Base-by-base conservation (phyloP, 1,140 invertebrate genomes). In the Chironomus striatipennis region DNA sequence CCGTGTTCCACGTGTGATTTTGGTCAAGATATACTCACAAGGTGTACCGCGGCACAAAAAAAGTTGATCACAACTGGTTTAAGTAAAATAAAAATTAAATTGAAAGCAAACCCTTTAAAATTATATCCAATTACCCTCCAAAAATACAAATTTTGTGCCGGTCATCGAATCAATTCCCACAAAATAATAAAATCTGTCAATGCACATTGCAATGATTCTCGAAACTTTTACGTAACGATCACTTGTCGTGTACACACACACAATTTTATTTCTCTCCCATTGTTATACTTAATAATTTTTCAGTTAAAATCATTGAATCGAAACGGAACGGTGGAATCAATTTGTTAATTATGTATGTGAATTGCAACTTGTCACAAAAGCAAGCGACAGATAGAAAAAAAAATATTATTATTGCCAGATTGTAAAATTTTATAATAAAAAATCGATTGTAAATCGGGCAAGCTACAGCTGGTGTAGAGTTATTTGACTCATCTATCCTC, bases 261-360 rank as follows among this genome's bases (percentile, higher is more conserved):
- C 65, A 70, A 70, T 70, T n/a, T n/a, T n/a, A 20, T 57, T 57
- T 57, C 10, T 70, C 6, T 57, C n/a, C 47, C n/a, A n/a, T 57
- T 57, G 47, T 57, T n/a, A 57, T 57, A 47, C 7, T 47, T 47
- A 34, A 34, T 34, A 34, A 34, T 34, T 34, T 70, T 70, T 34
- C 24, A 34, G 17, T 18, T 70, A 70, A 70, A 70, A 6, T 70
- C 65, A 70, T 70, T 70, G 17, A 70, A 21, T 70, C 65, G 65
- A 70, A 21, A 70, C 65, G 65, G 24, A 70, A 70, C 65, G 65
- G 65, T 70, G 65, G 47, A 70, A 70, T 70, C 65, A 70, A 70
- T 70, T 70, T 70, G 65, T 70, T 70, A 70, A 70, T 70, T 70
- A 70, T 70, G 18, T 18, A 57, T 57, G 47, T 57, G 47, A 57